These are phyloP conservation scores for Vespertilio murinus DNA, from an alignment of 2,797 vertebrate genomes.

Conservation along the genomic window DNA sequence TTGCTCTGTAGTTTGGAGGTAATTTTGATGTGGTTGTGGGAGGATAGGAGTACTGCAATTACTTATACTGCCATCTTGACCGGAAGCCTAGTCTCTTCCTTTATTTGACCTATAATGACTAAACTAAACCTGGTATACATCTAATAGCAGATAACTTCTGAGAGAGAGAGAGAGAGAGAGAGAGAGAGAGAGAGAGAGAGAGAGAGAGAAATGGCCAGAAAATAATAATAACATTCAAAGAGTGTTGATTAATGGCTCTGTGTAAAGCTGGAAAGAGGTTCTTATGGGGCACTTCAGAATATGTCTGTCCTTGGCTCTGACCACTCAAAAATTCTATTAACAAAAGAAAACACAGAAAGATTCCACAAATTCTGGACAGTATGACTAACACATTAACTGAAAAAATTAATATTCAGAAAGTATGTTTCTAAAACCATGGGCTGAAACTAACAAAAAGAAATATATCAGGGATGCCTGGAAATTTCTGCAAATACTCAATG, in stretches of 20 bases:
- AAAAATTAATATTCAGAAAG: not conserved
- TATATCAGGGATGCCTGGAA: not conserved
- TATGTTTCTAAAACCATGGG: constrained; percentile 40
- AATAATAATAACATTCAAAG: not conserved
- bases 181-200: not conserved
- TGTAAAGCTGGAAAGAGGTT: not conserved
- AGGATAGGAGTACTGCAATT: not conserved
- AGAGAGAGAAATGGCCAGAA: not conserved
- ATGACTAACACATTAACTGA: not conserved
- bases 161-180: no score
- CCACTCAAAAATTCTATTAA: constrained; percentile 23
- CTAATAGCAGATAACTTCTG: not conserved
- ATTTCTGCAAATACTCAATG: not conserved
- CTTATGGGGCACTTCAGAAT: not conserved
- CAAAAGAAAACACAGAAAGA: constrained; percentile 38
- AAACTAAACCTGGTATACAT: not conserved
- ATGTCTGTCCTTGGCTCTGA: not conserved
- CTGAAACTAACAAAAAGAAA: constrained; percentile 2
- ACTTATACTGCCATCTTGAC: not conserved
- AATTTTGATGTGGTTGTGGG: not conserved
- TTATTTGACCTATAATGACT: not conserved
- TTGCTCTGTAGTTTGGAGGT: not conserved
- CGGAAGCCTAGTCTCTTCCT: not conserved
- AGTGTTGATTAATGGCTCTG: not conserved
- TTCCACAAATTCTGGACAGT: not conserved